Base-by-base conservation (phyloP, 2,888 invertebrate genomes). In the Macrosoma leucophasiata region DNA sequence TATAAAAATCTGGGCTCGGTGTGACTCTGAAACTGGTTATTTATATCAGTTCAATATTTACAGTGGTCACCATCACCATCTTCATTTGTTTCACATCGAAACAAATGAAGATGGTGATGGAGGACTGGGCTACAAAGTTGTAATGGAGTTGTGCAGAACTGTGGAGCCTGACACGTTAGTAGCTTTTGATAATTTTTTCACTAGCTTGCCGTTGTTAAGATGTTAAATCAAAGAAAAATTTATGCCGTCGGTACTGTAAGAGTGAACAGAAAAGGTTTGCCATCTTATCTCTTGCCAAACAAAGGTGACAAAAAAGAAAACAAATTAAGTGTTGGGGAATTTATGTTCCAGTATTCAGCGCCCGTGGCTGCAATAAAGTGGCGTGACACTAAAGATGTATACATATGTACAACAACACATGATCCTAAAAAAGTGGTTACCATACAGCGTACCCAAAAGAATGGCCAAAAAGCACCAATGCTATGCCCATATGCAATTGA, bases 1-100 rank as follows among this genome's bases (percentile, higher is more conserved):
- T 54, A 36, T 39, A n/a, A 53, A 58, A 22, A 32, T 46, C 10
- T 58, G 55, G 56, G 42, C 41, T 10, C 37, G 50, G 11, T 45
- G 41, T 29, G 53, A 54, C 39, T 25, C 39, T 9, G 13, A 30
- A 9, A 48, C 41, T 18, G 52, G 50, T 12, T 55, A 37, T 25
- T 27, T 43, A 29, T 43, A 28, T 14, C 36, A 43, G n/a, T 43
- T 39, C 19, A 17, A 31, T 13, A 29, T 43, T 31, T 43, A 37
- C 21, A 37, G 36, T 11, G 36, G 34, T n/a, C n/a, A n/a, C n/a
- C n/a, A n/a, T n/a, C n/a, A n/a, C n/a, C n/a, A n/a, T n/a, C n/a
- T n/a, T n/a, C n/a, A n/a, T n/a, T n/a, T n/a, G n/a, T n/a, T n/a
- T n/a, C n/a, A n/a, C n/a, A n/a, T n/a, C n/a, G n/a, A n/a, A n/a